Percentiles rank a stretch among this genome's conserved stretches.
phyloP scores from a whole-genome alignment of 1,140 invertebrate genomes.

The Drosophila sp. region DNA sequence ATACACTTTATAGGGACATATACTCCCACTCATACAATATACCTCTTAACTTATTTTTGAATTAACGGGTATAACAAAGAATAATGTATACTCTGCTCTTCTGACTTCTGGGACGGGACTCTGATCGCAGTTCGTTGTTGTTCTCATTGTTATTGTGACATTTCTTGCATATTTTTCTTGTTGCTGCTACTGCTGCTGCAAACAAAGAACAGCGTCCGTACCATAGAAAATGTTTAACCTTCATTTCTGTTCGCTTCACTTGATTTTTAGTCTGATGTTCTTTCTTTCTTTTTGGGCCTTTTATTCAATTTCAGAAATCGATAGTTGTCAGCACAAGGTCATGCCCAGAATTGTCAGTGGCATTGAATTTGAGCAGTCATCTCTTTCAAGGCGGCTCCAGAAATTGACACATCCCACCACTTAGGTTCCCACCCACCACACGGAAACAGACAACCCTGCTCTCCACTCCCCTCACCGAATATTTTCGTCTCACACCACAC shows the following conservation, averaged over 20 bases:
- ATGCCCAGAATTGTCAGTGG: slow-evolving; percentile 15
- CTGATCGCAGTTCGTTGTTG: slow-evolving; percentile 36
- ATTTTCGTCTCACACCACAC: neutral
- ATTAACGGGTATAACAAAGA: slow-evolving; percentile 22
- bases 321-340: slow-evolving; percentile 74
- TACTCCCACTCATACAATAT: neutral
- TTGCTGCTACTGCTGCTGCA: slow-evolving; percentile 38
- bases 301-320: slow-evolving; percentile 69
- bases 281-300: slow-evolving; percentile 25
- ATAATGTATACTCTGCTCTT: slow-evolving; percentile 55
- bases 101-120: slow-evolving; percentile 47
- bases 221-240: slow-evolving; percentile 76
- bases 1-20: too few species aligned
- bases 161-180: slow-evolving; percentile 46
- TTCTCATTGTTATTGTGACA: slow-evolving; percentile 8
- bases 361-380: slow-evolving; percentile 41
- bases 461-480: neutral
- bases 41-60: neutral
- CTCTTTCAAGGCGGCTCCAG: slow-evolving; percentile 32
- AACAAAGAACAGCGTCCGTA: slow-evolving; percentile 47
- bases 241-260: slow-evolving; percentile 66
- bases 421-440: slow-evolving; percentile 7
- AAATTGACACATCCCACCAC: slow-evolving; percentile 31
- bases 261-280: slow-evolving; percentile 29
- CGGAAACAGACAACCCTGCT: neutral